Conservation (phyloP, 2,113 vertebrate genomes). For the Cyanoramphus novaezelandiae region DNA sequence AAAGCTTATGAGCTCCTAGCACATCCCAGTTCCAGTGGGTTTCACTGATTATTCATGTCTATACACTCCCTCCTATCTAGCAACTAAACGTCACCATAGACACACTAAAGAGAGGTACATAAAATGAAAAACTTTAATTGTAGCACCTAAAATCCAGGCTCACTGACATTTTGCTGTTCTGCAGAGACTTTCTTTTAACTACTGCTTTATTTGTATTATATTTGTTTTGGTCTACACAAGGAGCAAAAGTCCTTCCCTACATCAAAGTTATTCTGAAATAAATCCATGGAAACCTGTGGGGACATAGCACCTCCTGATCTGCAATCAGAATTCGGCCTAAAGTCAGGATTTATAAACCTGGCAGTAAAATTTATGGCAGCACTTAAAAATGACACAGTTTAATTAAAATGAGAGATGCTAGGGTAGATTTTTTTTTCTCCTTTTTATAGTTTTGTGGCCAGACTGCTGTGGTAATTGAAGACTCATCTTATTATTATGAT, state of each 20-base stretch:
- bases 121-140: not conserved
- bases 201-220: not conserved
- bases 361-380: not conserved
- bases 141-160: not conserved
- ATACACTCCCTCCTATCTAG: not conserved
- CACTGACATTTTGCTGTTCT: not conserved
- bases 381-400: conserved; percentile 14
- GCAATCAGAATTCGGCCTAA: not conserved
- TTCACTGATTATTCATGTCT: not conserved
- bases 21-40: not conserved
- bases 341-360: not conserved
- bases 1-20: not conserved
- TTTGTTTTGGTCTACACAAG: not conserved
- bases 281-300: not conserved
- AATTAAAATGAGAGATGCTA: conserved; percentile 28
- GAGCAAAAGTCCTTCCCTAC: not conserved
- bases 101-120: not conserved
- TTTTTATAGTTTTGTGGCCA: not conserved
- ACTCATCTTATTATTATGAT: conserved; percentile 14
- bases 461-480: not conserved
- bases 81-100: not conserved
- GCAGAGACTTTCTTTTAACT: not conserved
- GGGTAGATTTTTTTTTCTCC: not conserved
- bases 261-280: not conserved
- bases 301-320: not conserved